These are phyloP conservation scores for Gerris lacustris DNA, from an alignment of 2,888 invertebrate species.

Conservation along the genomic window DNA sequence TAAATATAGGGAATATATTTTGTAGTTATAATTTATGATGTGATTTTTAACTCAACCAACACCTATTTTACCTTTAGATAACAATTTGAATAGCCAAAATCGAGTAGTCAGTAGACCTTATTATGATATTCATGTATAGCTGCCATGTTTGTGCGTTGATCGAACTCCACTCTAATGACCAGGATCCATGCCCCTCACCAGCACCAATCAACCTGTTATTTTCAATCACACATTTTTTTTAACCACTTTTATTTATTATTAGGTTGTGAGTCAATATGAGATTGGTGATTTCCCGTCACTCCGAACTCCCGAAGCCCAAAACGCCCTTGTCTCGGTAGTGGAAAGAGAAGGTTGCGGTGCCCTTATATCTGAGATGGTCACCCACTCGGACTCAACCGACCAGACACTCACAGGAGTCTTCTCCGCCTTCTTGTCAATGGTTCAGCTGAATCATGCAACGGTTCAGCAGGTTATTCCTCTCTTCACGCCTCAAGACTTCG, in stretches of 20 bases:
- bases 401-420: conserved; percentile 70
- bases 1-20: no score
- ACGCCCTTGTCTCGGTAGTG: conserved; percentile 69
- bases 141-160: no score
- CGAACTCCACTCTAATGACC: no score
- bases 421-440: conserved; percentile 74
- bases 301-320: conserved; percentile 68
- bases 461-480: conserved; percentile 74
- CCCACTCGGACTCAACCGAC: conserved; percentile 65
- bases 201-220: no score
- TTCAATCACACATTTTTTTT: not conserved
- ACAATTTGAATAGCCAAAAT: no score
- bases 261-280: conserved; percentile 47
- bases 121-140: no score
- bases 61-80: no score
- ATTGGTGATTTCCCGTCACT: conserved; percentile 67
- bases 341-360: conserved; percentile 72
- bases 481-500: conserved; percentile 73
- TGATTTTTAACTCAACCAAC: no score
- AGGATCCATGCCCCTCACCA: no score
- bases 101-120: no score
- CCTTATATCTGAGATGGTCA: conserved; percentile 65
- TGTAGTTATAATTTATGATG: no score
- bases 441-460: conserved; percentile 63
- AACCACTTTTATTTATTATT: not conserved